These are phyloP conservation scores for Poeciliopsis turneri DNA, from an alignment of 2,797 vertebrate species.

Conservation along the genomic window DNA sequence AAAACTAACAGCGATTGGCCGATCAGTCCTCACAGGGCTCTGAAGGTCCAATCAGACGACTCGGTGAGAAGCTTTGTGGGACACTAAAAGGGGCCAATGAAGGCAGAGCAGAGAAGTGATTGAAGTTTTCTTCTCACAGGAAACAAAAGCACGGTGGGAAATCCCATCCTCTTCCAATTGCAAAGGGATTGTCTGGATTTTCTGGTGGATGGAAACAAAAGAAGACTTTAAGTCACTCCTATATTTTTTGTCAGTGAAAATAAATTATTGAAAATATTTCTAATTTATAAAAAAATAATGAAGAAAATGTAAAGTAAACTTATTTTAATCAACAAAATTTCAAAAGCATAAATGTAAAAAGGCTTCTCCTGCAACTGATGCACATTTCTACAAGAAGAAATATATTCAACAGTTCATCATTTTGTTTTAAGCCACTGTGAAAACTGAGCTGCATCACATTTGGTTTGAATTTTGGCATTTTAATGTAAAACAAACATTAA, in stretches of 20 bases:
- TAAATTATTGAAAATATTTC: not conserved
- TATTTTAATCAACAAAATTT: not conserved
- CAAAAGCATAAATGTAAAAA: not conserved
- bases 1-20: slow-evolving; percentile 52
- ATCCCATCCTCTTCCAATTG: slow-evolving; percentile 46
- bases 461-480: not conserved
- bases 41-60: slow-evolving; percentile 48
- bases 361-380: not conserved
- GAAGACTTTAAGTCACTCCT: slow-evolving; percentile 26
- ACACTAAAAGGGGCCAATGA: slow-evolving; percentile 31
- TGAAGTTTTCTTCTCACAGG: slow-evolving; percentile 57
- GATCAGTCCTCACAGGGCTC: slow-evolving; percentile 19
- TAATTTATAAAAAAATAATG: not conserved
- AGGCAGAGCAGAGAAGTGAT: slow-evolving; percentile 9
- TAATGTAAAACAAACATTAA: not conserved
- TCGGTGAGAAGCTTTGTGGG: slow-evolving; percentile 11
- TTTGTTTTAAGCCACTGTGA: not conserved
- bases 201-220: slow-evolving; percentile 35
- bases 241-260: slow-evolving; percentile 4
- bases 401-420: not conserved
- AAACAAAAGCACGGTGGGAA: slow-evolving; percentile 61
- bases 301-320: not conserved
- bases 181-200: slow-evolving; percentile 29
- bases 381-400: not conserved
- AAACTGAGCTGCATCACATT: not conserved